phyloP scores from a whole-genome alignment of 2,888 invertebrate genomes.

The Chironomus tentans region DNA sequence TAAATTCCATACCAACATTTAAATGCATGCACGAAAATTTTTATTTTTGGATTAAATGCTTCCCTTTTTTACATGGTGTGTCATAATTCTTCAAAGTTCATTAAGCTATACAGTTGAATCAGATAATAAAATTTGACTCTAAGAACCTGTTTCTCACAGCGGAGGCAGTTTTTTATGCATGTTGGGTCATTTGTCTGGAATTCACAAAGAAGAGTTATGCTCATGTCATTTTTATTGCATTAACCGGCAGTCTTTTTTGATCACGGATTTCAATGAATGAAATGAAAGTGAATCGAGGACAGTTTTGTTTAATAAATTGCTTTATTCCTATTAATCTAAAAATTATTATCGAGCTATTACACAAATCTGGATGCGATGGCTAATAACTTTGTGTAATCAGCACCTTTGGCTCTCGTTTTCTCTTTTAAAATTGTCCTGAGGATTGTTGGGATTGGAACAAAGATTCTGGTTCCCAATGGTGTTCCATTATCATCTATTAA shows the following conservation, averaged over 20 bases:
- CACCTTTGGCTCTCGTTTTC: slow-evolving; percentile 69
- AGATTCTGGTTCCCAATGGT: slow-evolving; percentile 90
- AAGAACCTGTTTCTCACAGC: too few relatives aligned
- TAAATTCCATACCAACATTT: too few relatives aligned
- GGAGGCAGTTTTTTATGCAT: neutral
- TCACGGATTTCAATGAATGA: too few relatives aligned
- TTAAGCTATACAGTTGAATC: too few relatives aligned
- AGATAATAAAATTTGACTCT: too few relatives aligned
- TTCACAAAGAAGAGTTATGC: too few relatives aligned
- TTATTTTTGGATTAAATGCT: too few relatives aligned
- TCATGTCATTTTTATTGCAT: too few relatives aligned
- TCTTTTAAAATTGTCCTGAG: slow-evolving; percentile 75
- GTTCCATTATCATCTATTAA: slow-evolving; percentile 90
- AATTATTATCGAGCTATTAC: slow-evolving; percentile 38
- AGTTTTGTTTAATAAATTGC: neutral
- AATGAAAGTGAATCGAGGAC: neutral
- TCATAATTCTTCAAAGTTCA: too few relatives aligned
- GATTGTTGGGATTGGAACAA: slow-evolving; percentile 88
- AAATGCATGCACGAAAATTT: too few relatives aligned
- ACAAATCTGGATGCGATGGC: slow-evolving; percentile 85
- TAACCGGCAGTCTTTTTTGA: neutral
- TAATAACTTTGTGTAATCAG: slow-evolving; percentile 85
- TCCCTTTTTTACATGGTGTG: too few relatives aligned
- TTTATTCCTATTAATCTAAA: neutral
- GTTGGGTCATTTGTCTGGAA: neutral